Evolutionary conservation across 2,113 vertebrate species (phyloP).

Genomic region (Callithrix jacchus): DNA sequence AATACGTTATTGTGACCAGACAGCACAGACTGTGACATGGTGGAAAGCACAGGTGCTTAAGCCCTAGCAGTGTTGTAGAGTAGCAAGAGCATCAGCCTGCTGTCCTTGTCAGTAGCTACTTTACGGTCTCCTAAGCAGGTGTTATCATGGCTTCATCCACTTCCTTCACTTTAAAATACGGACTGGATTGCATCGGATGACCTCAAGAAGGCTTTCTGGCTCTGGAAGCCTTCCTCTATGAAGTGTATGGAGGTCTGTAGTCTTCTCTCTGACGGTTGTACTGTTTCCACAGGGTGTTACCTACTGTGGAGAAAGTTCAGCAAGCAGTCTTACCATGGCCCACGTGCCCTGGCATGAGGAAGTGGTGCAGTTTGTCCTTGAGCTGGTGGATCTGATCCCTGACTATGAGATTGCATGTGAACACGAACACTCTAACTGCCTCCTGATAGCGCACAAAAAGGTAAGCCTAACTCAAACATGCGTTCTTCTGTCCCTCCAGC

Average conservation of each 20-base stretch:
- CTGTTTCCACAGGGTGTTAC: conserved; percentile 91
- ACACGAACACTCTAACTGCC: conserved; percentile 96
- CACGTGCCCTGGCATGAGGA: conserved; percentile 98
- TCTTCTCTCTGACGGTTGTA: background rate
- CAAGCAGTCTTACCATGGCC: conserved; percentile 97
- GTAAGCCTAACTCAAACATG: conserved; percentile 75
- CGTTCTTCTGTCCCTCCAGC: accelerated
- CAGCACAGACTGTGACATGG: background rate
- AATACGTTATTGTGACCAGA: background rate
- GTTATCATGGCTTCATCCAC: background rate
- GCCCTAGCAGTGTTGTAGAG: no score
- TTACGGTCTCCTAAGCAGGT: background rate
- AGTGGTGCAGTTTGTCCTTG: conserved; percentile 90
- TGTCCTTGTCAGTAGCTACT: background rate
- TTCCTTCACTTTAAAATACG: background rate
- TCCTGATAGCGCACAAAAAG: conserved; percentile 93
- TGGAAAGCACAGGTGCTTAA: background rate
- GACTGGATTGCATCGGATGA: background rate
- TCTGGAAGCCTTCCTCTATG: background rate
- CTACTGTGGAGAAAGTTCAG: conserved; percentile 95
- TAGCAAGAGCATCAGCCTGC: background rate
- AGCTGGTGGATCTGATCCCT: conserved; percentile 88
- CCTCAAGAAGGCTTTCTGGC: background rate
- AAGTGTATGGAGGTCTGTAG: background rate
- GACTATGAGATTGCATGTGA: conserved; percentile 93